These are phyloP conservation scores for Chiroxiphia lanceolata DNA, from an alignment of 2,797 vertebrate species.

Conservation along the genomic window DNA sequence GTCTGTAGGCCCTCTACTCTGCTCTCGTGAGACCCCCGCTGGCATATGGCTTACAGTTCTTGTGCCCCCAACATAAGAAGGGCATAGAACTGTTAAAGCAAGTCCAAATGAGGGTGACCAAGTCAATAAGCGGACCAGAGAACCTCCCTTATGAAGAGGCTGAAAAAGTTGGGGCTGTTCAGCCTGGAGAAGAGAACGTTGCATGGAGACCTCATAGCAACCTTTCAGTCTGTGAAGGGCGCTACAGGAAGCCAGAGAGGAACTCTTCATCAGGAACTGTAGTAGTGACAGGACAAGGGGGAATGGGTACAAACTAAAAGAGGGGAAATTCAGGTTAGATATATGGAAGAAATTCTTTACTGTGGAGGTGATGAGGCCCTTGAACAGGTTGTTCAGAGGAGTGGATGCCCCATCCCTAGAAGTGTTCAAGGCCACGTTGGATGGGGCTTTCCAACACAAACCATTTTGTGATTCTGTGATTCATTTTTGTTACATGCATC, in stretches of 20 bases:
- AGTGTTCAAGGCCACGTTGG: not conserved
- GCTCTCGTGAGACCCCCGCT: not conserved
- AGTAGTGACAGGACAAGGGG: not conserved
- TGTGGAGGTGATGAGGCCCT: not conserved
- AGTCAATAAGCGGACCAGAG: not conserved
- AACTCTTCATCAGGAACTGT: not conserved
- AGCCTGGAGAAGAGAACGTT: not conserved
- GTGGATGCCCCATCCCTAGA: not conserved
- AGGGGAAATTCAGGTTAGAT: not conserved
- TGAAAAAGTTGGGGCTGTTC: not conserved
- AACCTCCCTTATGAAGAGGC: not conserved
- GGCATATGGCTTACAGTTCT: not conserved
- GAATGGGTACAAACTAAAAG: not conserved
- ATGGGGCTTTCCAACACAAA: not conserved
- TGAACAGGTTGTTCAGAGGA: not conserved
- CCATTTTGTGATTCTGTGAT: not conserved
- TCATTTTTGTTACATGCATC: not conserved
- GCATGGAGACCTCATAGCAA: not conserved
- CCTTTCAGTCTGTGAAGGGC: not conserved
- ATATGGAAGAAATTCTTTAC: not conserved
- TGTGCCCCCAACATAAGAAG: not conserved
- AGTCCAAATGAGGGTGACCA: not conserved
- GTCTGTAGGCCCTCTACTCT: not conserved
- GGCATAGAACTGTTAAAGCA: accelerated
- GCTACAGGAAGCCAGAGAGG: not conserved